A percentile compares a stretch with the other conserved stretches of the same genome.
phyloP scores from a whole-genome alignment of 1,140 invertebrate species.

The Listronotus bonariensis region DNA sequence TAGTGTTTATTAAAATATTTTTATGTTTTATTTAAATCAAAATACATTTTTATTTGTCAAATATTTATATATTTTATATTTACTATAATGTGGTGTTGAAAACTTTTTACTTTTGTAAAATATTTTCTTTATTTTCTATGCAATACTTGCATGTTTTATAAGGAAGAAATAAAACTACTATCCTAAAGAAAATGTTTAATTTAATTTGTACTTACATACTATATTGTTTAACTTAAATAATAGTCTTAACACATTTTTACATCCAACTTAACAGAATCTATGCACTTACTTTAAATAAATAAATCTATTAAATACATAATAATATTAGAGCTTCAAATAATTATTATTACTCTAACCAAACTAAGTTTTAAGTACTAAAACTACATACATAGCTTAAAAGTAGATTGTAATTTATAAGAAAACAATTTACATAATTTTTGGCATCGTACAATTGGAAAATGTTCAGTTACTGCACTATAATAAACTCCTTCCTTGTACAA shows the following conservation, averaged over 20 bases:
- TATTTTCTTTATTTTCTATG: no score
- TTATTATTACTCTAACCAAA: conserved; percentile 23
- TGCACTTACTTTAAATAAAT: conserved; percentile 25
- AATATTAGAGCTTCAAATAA: conserved; percentile 1
- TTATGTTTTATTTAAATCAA: no score
- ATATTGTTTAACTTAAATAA: conserved; percentile 26
- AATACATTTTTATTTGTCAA: no score
- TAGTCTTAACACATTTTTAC: conserved; percentile 32
- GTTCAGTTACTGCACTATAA: conserved; percentile 34
- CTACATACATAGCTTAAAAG: conserved; percentile 25
- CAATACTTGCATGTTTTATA: no score
- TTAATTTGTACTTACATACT: conserved; percentile 32
- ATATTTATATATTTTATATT: no score
- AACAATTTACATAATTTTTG: conserved; percentile 51
- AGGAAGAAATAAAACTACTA: neutral
- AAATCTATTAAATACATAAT: conserved; percentile 23
- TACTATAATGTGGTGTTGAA: no score
- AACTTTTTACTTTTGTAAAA: no score
- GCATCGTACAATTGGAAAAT: conserved; percentile 44
- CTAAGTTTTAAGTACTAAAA: conserved; percentile 33
- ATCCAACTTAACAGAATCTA: conserved; percentile 25
- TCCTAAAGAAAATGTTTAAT: conserved; percentile 10
- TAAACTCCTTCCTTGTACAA: conserved; percentile 48
- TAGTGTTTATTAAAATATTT: no score
- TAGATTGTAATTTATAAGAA: conserved; percentile 30